Evolutionary conservation across 2,797 vertebrate species (phyloP).

Genomic region (Margarornis squamiger): DNA sequence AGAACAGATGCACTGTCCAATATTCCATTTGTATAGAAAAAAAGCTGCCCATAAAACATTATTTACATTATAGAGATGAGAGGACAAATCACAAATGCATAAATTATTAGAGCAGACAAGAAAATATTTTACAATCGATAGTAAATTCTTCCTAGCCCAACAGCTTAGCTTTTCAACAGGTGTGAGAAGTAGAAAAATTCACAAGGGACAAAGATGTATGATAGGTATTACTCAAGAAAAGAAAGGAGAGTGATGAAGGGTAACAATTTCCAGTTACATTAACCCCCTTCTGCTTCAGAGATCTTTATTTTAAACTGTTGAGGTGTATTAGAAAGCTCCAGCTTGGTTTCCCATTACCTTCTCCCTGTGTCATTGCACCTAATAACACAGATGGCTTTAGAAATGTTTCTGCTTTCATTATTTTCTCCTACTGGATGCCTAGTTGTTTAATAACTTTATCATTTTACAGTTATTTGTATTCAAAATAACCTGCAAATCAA

Average conservation of each 20-base stretch:
- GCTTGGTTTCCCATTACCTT: constrained; percentile 55
- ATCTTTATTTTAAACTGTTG: constrained; percentile 56
- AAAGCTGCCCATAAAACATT: neutral
- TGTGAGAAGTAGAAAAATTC: neutral
- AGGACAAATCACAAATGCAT: neutral
- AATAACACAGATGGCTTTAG: constrained; percentile 42
- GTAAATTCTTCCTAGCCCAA: neutral
- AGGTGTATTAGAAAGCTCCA: constrained; percentile 53
- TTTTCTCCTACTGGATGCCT: constrained; percentile 33
- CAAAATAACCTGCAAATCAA: constrained; percentile 47
- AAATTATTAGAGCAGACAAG: neutral
- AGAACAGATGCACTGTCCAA: neutral
- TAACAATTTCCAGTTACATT: constrained; percentile 28
- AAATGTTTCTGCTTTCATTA: constrained; percentile 59
- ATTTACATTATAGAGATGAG: neutral
- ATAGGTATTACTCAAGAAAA: neutral
- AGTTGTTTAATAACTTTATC: constrained; percentile 50
- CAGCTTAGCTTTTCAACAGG: neutral
- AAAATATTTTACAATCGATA: neutral
- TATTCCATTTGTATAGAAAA: neutral
- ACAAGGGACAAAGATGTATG: neutral
- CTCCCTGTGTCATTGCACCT: constrained; percentile 53
- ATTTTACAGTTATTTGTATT: constrained; percentile 51
- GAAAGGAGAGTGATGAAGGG: neutral
- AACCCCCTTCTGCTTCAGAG: constrained; percentile 48